Percentiles rank a stretch among this genome's conserved stretches.
These are phyloP conservation scores for Standfussiana lucernea DNA, from an alignment of 2,888 invertebrate genomes.

Conservation along the genomic window DNA sequence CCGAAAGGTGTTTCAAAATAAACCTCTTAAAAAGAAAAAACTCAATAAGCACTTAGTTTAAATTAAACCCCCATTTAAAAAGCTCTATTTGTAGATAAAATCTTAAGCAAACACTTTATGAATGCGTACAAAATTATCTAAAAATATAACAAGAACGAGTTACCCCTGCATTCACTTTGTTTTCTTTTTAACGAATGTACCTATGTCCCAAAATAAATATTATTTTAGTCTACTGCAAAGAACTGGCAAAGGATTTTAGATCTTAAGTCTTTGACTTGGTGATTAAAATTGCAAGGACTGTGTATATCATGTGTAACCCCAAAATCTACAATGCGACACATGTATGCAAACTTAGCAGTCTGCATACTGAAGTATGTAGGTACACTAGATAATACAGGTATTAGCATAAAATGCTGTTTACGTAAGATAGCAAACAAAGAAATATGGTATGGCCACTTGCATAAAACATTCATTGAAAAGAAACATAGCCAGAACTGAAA, in stretches of 20 bases:
- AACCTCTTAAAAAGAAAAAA: conserved; percentile 28
- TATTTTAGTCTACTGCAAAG: conserved; percentile 48
- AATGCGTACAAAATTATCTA: conserved; percentile 53
- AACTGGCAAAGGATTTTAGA: conserved; percentile 19
- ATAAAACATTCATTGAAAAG: background rate
- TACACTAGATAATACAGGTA: conserved; percentile 59
- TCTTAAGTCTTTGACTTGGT: conserved; percentile 17
- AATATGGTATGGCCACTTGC: background rate
- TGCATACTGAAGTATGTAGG: conserved; percentile 30
- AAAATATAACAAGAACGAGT: conserved; percentile 62
- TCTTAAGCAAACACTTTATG: conserved; percentile 58
- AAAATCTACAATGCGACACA: conserved; percentile 63
- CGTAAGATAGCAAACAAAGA: conserved; percentile 7
- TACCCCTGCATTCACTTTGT: conserved; percentile 66
- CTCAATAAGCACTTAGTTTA: conserved; percentile 43
- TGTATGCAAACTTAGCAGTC: conserved; percentile 58
- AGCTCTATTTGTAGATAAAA: conserved; percentile 51
- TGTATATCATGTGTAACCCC: conserved; percentile 35
- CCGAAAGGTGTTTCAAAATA: conserved; percentile 40
- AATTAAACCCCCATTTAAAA: conserved; percentile 54
- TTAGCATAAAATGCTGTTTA: conserved; percentile 28
- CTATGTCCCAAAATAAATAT: conserved; percentile 66
- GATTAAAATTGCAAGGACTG: conserved; percentile 35
- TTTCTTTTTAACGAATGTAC: conserved; percentile 62
- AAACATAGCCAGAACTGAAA: conserved; percentile 3